Evolutionary conservation across 2,113 vertebrate species (phyloP).

Genomic region (Dasyornis broadbenti): DNA sequence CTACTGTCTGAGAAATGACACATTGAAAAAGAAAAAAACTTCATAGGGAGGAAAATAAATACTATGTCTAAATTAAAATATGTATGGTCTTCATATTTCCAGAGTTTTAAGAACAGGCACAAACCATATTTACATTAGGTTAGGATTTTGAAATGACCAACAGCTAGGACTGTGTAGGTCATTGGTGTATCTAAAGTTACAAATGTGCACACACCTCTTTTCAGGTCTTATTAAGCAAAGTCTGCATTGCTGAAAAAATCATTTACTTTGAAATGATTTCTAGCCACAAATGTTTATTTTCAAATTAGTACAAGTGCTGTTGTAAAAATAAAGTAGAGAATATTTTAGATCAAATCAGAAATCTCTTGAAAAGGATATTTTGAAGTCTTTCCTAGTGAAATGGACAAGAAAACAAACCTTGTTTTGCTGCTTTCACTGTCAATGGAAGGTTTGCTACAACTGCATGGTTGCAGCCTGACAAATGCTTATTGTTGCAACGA

Average conservation of each 20-base stretch:
- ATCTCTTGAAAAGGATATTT: not conserved
- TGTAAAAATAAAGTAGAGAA: not conserved
- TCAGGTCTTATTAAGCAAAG: not conserved
- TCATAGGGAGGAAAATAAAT: not conserved
- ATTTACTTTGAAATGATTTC: not conserved
- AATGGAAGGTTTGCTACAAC: slow-evolving; percentile 26
- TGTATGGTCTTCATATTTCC: not conserved
- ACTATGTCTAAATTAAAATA: not conserved
- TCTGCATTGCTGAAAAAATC: not conserved
- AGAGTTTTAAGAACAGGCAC: not conserved
- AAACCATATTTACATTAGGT: not conserved
- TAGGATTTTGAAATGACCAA: not conserved
- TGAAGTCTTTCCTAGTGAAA: not conserved
- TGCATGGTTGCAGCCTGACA: not conserved
- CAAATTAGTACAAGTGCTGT: not conserved
- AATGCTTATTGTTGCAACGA: slow-evolving; percentile 25
- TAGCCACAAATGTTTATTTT: not conserved
- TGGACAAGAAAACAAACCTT: not conserved
- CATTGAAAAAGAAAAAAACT: not conserved
- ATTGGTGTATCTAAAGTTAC: not conserved
- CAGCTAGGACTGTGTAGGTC: not conserved
- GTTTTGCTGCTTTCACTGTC: not conserved
- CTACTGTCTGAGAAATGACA: not conserved
- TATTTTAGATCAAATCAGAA: not conserved
- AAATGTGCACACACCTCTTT: not conserved